Conservation (phyloP, 2,888 invertebrate genomes). For the Stramonita haemastoma region DNA sequence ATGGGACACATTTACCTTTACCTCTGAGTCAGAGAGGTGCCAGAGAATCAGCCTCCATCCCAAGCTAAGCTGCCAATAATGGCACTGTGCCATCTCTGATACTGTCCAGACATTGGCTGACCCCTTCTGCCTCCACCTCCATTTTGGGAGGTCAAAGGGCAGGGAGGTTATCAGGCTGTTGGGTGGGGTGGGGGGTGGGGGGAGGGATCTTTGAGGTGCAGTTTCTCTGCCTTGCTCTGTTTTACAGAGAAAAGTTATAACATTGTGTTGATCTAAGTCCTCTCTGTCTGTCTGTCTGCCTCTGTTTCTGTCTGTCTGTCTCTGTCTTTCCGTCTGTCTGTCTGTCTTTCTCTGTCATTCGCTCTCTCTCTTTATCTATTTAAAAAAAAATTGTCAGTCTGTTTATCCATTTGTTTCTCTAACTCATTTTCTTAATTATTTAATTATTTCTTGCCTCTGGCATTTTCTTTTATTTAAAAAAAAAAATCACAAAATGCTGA, state of each 20-base stretch:
- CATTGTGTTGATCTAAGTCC: background rate
- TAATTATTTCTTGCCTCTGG: background rate
- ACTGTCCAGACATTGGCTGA: background rate
- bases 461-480: background rate
- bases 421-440: background rate
- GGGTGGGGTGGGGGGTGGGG: background rate
- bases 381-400: background rate
- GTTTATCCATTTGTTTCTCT: background rate
- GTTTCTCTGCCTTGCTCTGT: background rate
- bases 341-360: background rate
- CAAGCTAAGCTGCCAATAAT: too few relatives aligned
- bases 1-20: too few relatives aligned
- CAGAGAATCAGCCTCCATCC: too few relatives aligned
- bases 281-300: background rate
- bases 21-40: too few relatives aligned
- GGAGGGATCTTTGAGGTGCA: background rate
- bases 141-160: background rate
- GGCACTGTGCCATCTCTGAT: background rate
- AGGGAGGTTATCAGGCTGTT: background rate
- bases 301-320: background rate
- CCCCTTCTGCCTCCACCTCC: background rate
- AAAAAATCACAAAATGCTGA: background rate
- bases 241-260: background rate
- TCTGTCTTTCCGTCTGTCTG: background rate
- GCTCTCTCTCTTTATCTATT: background rate